Evolutionary conservation across 1,140 invertebrate genomes (phyloP), one percentile per base, ranked within the genome.

Genomic region (Whitmania pigra): DNA sequence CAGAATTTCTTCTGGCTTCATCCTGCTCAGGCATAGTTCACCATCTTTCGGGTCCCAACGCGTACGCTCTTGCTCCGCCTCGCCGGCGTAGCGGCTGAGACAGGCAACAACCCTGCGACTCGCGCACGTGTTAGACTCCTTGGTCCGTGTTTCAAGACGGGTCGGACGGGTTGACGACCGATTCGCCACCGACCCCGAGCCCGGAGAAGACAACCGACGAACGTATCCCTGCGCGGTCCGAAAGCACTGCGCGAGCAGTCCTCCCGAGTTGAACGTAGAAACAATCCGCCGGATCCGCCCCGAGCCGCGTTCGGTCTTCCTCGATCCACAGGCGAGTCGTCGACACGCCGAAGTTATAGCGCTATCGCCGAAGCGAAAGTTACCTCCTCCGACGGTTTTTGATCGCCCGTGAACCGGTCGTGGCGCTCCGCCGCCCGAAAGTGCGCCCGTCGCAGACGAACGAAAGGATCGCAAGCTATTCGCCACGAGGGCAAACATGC

Each of bases 131-230:
- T 85, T 89, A 88, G 87, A 90, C 89, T 90, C 88, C 89, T 90
- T 91, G 89, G 89, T 90, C 89, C 88, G 89, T 91, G 89, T 90
- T 91, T 90, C 89, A 90, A 91, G 90, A 91, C 89, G 89, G 89
- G 89, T 88, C 87, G 77, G 77, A 78, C 77, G 43, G 76, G 78
- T 76, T 74, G 53, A 71, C 77, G 77, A 84, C 86, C 82, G 79
- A 81, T 82, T 80, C 84, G 82, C 82, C 83, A 83, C 83, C 73
- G 83, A 85, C 83, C 75, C 57, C 63, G 54, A 53, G 53, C 53
- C 72, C 60, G 31, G 31, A 7, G 54, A 22, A 18, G 40, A 55
- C 20, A 36, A 25, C 40, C 31, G 66, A 27, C 49, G 67, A 25
- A 53, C 63, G 29, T 57, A 43, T 67, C 60, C 53, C 29, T 43